Base-by-base conservation (phyloP, 2,888 invertebrate species). In the Hypena proboscidalis region DNA sequence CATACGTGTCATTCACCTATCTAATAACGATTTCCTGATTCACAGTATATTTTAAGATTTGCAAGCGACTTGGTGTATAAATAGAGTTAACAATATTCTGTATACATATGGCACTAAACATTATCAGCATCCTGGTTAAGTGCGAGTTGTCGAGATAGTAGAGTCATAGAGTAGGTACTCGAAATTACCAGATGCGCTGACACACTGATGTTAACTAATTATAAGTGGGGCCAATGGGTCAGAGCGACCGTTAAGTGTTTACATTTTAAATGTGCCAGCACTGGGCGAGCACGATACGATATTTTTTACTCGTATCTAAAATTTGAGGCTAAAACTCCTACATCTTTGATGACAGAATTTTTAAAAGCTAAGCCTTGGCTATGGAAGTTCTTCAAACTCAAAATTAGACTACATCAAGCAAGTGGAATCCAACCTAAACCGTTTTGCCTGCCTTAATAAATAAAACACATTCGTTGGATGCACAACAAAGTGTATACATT, bases 51-150 rank as follows among this genome's bases (percentile, higher is more conserved):
- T 37, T 13, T 50, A 46, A 49, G 42, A 68, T 66, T 48, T 58
- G 57, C 56, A 42, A 41, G 61, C 50, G 49, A 43, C 47, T 48
- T 41, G 50, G 67, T 73, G n/a, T 79, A 77, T 77, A 70, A 75
- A 77, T 77, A 81, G 71, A 67, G 57, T 47, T 59, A 65, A 68
- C 69, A 75, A 72, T 74, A 71, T 62, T 61, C 53, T 43, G 52
- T 42, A 44, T 62, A 70, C 70, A 73, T 72, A 65, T 70, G 64
- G 56, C 72, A 72, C 72, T 82, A 76, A 84, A 85, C 77, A 74
- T 77, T 85, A 86, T 83, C 83, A 76, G 77, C 81, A 82, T 84
- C 83, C 85, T 83, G 83, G 65, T 66, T 81, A 80, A 80, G 79
- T 79, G 67, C 61, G 63, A 79, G 79, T 39, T 31, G 25, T 22